Evolutionary conservation across 2,113 vertebrate genomes (phyloP).

Genomic region (Archilochus colubris): DNA sequence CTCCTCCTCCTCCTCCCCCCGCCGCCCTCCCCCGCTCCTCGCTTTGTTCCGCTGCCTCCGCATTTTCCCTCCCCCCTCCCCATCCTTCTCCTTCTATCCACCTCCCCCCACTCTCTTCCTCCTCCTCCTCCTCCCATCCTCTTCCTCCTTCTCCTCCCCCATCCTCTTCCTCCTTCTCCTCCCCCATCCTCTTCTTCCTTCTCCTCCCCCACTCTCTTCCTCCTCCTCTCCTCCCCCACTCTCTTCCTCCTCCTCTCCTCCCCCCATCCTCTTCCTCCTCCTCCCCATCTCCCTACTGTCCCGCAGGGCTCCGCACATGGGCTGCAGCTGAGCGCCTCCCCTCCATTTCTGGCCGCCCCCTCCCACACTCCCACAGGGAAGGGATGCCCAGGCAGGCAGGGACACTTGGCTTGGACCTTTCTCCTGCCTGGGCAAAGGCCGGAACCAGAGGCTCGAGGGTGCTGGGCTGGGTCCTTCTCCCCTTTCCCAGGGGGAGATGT

Average conservation of each 20-base stretch:
- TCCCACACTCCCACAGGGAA: too few relatives aligned
- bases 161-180: background rate
- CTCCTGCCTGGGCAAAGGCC: background rate
- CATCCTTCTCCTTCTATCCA: background rate
- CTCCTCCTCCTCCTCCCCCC: background rate
- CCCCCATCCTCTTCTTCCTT: background rate
- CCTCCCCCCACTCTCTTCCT: background rate
- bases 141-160: background rate
- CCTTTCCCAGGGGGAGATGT: background rate
- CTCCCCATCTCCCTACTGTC: background rate
- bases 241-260: background rate
- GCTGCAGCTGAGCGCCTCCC: background rate
- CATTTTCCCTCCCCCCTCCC: background rate
- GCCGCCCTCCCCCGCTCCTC: background rate
- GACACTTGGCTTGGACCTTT: background rate
- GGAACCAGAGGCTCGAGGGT: background rate
- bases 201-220: background rate
- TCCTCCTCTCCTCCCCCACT: background rate
- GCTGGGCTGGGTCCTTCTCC: background rate
- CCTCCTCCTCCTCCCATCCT: background rate
- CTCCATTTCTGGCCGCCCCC: too few relatives aligned
- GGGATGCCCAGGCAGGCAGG: too few relatives aligned
- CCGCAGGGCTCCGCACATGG: background rate
- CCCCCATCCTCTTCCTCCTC: background rate
- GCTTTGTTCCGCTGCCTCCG: constrained; percentile 4